These are phyloP conservation scores for Dicycla oo DNA, from an alignment of 2,888 invertebrate species.

Conservation along the genomic window DNA sequence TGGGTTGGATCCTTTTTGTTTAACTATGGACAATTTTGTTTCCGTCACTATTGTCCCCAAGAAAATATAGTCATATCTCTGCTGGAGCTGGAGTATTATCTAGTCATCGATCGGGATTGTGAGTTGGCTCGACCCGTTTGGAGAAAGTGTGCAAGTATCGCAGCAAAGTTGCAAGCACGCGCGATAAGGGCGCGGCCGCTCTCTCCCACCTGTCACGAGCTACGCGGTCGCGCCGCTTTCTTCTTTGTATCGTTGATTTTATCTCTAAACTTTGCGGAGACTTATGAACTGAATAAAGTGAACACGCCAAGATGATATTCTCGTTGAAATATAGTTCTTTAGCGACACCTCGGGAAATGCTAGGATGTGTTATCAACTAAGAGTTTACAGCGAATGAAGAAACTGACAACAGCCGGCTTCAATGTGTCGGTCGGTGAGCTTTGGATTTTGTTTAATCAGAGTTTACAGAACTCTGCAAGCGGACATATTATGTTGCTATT, in stretches of 20 bases:
- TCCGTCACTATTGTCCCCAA: background rate
- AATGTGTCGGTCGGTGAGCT: slow-evolving; percentile 23
- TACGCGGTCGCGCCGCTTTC: slow-evolving; percentile 70
- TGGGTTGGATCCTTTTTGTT: too few species aligned
- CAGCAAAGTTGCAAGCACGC: slow-evolving; percentile 70
- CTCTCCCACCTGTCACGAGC: slow-evolving; percentile 74
- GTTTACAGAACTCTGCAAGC: background rate
- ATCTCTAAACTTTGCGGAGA: slow-evolving; percentile 78
- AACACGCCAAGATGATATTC: slow-evolving; percentile 67
- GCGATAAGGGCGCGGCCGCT: slow-evolving; percentile 73
- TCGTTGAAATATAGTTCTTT: slow-evolving; percentile 70
- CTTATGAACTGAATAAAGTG: slow-evolving; percentile 78
- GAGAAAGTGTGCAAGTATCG: slow-evolving; percentile 63
- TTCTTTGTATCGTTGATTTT: slow-evolving; percentile 79
- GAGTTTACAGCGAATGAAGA: slow-evolving; percentile 63
- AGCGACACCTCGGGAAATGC: slow-evolving; percentile 67
- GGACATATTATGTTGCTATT: background rate
- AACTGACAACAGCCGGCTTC: slow-evolving; percentile 30
- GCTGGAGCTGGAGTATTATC: slow-evolving; percentile 51
- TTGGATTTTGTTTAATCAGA: slow-evolving; percentile 12
- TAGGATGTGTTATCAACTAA: slow-evolving; percentile 64
- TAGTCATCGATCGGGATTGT: slow-evolving; percentile 61
- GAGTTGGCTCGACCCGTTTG: slow-evolving; percentile 55
- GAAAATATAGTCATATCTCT: slow-evolving; percentile 7
- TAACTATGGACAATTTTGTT: too few species aligned